A percentile compares a stretch with the other conserved stretches of the same genome.
Evolutionary conservation across 2,888 invertebrate genomes (phyloP).

Genomic region (Aethes cnicana): DNA sequence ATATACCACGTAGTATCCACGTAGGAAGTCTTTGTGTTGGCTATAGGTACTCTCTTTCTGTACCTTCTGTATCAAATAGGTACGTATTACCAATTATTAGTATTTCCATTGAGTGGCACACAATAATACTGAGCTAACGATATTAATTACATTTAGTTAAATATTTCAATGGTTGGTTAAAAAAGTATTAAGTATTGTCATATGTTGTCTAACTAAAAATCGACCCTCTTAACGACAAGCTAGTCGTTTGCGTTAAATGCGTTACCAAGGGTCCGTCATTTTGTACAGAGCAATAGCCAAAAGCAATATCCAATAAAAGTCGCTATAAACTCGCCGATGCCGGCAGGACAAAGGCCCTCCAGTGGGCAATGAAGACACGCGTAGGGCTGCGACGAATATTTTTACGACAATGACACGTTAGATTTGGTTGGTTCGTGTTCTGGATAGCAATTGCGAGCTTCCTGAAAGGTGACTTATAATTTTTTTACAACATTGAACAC

Average conservation of each 20-base stretch:
- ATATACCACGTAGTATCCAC: too few relatives aligned
- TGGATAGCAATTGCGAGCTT: constrained; percentile 13
- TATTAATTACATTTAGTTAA: too few relatives aligned
- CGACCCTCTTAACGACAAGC: constrained; percentile 2
- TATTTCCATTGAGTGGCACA: too few relatives aligned
- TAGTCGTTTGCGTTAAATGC: constrained; percentile 19
- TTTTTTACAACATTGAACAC: too few relatives aligned
- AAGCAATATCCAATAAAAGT: constrained; percentile 69
- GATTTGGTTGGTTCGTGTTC: constrained; percentile 22
- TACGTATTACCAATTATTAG: too few relatives aligned
- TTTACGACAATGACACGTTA: constrained; percentile 27
- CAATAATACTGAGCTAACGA: too few relatives aligned
- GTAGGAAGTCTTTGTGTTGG: too few relatives aligned
- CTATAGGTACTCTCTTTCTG: too few relatives aligned
- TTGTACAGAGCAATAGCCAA: constrained; percentile 45
- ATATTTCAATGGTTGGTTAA: too few relatives aligned
- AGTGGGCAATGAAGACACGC: constrained; percentile 43
- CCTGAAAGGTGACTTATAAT: background rate
- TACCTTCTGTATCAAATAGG: too few relatives aligned
- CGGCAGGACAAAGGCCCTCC: constrained; percentile 66
- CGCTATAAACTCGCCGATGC: constrained; percentile 61
- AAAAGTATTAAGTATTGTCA: too few relatives aligned
- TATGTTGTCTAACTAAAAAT: too few relatives aligned
- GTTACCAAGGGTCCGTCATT: constrained; percentile 52
- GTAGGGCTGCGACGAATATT: constrained; percentile 33